These are phyloP conservation scores for Rhagium mordax DNA, from an alignment of 2,888 invertebrate genomes.

Conservation along the genomic window DNA sequence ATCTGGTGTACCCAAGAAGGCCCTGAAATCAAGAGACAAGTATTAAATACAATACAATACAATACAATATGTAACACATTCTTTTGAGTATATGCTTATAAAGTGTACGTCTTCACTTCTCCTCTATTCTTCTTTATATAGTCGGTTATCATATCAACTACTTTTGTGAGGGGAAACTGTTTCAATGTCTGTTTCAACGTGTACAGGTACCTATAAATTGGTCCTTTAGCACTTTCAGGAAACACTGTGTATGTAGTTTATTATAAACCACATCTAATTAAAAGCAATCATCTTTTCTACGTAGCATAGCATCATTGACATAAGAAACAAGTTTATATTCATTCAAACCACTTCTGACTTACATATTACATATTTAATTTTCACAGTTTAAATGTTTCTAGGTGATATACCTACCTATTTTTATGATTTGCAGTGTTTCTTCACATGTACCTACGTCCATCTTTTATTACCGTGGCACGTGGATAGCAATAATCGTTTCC, in stretches of 20 bases:
- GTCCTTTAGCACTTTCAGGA: not conserved
- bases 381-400: constrained; percentile 14
- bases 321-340: constrained; percentile 11
- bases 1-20: no score
- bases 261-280: constrained; percentile 1
- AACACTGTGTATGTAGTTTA: constrained; percentile 1
- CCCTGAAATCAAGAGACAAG: no score
- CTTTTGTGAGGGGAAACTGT: no score
- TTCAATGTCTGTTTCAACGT: no score
- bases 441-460: constrained; percentile 4
- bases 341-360: constrained; percentile 2
- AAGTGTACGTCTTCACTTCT: no score
- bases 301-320: constrained; percentile 20
- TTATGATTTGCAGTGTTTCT: no score
- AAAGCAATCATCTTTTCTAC: constrained; percentile 5
- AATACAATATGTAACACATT: no score
- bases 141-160: no score
- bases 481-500: not conserved
- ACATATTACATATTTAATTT: constrained; percentile 13
- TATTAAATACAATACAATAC: no score
- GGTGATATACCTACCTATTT: constrained; percentile 7
- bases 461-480: constrained; percentile 22
- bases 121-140: no score
- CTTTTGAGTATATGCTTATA: no score
- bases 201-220: not conserved